These are phyloP conservation scores for Trichonephila inaurata DNA, from an alignment of 1,140 invertebrate genomes.

Conservation along the genomic window DNA sequence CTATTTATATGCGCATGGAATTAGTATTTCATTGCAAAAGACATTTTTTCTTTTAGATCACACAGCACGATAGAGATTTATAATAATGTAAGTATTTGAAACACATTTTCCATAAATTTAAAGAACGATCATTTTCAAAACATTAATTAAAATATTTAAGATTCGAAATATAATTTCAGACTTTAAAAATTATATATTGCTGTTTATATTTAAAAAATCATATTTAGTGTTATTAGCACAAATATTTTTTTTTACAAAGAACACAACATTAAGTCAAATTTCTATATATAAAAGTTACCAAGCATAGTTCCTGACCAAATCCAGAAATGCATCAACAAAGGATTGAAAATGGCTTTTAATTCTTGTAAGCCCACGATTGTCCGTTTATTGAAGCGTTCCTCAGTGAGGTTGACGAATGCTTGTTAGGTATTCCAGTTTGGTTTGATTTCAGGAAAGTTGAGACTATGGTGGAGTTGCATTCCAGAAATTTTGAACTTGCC, in stretches of 20 bases:
- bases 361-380: neutral
- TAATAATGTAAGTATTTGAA: too few relatives aligned
- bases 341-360: constrained; percentile 11
- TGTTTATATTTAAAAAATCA: too few relatives aligned
- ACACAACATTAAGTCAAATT: too few relatives aligned
- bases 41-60: too few relatives aligned
- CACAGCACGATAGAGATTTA: too few relatives aligned
- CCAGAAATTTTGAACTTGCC: constrained; percentile 35
- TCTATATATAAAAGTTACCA: neutral
- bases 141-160: neutral
- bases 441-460: neutral
- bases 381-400: constrained; percentile 14
- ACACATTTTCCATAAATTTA: too few relatives aligned
- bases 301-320: constrained; percentile 54
- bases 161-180: neutral
- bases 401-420: neutral
- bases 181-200: too few relatives aligned
- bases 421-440: neutral
- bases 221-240: too few relatives aligned
- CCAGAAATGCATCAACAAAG: constrained; percentile 51
- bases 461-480: constrained; percentile 38
- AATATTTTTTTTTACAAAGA: too few relatives aligned
- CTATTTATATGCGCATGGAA: too few relatives aligned
- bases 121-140: neutral
- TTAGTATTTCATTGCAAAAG: too few relatives aligned